Percentiles rank a stretch among this genome's conserved stretches.
phyloP scores from a whole-genome alignment of 2,797 vertebrate species.

The Carduelis carduelis region DNA sequence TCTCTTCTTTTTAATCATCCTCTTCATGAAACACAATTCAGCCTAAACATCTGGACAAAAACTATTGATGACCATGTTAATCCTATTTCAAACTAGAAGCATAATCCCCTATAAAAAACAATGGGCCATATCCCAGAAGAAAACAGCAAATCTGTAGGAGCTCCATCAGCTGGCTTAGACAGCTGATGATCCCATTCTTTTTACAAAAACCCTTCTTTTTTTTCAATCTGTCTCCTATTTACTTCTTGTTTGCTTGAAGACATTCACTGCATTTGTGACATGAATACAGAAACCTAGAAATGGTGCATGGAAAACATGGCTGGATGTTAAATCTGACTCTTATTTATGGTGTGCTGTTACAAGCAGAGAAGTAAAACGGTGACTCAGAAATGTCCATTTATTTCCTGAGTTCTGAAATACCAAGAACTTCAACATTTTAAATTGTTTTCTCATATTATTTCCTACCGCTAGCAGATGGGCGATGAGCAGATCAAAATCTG shows the following conservation, averaged over 20 bases:
- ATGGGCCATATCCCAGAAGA: neutral
- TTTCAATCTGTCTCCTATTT: neutral
- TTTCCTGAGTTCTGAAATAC: neutral
- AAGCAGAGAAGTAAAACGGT: neutral
- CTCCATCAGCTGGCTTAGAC: neutral
- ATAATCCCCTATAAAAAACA: neutral
- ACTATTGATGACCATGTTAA: neutral
- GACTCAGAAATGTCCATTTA: neutral
- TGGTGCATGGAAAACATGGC: neutral
- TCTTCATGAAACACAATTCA: neutral
- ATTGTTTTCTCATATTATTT: neutral
- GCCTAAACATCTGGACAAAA: neutral
- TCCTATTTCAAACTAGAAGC: neutral
- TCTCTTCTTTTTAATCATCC: conserved; percentile 3
- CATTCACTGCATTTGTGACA: neutral
- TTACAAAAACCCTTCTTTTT: neutral
- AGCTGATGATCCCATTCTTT: neutral
- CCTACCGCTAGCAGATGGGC: neutral
- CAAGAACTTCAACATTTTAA: neutral
- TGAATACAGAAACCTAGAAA: neutral
- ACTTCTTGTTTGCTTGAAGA: neutral
- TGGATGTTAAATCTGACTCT: neutral
- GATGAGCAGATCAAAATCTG: neutral
- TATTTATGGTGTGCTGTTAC: neutral
- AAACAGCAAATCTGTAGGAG: neutral